phyloP scores from a whole-genome alignment of 30 jellyfish, hydroid and myxozoan genomes.

The Sanderia malayensis region DNA sequence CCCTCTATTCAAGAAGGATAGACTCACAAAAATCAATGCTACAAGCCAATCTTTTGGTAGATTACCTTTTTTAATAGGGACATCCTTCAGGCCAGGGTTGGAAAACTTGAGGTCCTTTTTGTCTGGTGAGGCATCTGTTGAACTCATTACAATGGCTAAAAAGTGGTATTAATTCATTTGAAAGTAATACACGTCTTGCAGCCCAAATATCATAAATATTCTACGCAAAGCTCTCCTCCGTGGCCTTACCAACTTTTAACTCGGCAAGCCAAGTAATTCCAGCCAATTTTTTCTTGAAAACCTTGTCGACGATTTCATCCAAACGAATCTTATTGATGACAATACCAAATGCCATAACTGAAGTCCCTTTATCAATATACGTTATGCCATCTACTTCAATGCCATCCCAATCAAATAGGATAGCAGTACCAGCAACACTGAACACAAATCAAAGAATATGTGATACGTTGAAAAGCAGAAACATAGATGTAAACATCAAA shows the following conservation, averaged over 20 bases:
- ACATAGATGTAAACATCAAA: neutral
- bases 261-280: constrained; percentile 63
- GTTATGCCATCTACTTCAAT: constrained; percentile 49
- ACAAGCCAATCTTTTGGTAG: no score
- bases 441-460: neutral
- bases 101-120: constrained; percentile 44
- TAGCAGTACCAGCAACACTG: constrained; percentile 53
- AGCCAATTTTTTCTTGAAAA: constrained; percentile 44
- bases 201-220: no score
- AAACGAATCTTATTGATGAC: constrained; percentile 40
- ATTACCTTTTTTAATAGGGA: constrained; percentile 57
- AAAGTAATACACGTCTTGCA: no score
- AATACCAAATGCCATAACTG: constrained; percentile 65
- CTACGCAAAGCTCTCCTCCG: no score
- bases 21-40: no score
- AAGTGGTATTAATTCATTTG: no score
- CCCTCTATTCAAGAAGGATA: no score
- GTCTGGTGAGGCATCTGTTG: constrained; percentile 35
- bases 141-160: constrained; percentile 42
- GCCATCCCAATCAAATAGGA: constrained; percentile 66
- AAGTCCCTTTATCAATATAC: constrained; percentile 19
- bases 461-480: no score
- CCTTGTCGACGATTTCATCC: constrained; percentile 47
- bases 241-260: constrained; percentile 61
- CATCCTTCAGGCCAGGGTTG: constrained; percentile 40